phyloP scores from a whole-genome alignment of 37 sponge, comb jelly and placozoan genomes.

The Amphimedon queenslandica region DNA sequence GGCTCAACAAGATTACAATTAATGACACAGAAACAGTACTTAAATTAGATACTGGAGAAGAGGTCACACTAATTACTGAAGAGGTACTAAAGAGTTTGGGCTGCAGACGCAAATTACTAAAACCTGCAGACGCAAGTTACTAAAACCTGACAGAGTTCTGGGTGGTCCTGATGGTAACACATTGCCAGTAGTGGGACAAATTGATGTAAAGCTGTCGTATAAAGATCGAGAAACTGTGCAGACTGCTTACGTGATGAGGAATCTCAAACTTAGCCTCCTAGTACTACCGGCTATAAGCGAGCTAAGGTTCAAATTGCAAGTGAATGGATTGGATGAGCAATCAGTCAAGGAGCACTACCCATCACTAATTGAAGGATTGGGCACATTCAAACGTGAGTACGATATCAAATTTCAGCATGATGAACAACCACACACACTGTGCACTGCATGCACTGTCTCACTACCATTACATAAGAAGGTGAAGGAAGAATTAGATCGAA shows the following conservation, averaged over 20 bases:
- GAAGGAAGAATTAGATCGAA: background rate
- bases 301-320: background rate
- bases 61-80: no score
- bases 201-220: no score
- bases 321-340: background rate
- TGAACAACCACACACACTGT: no score
- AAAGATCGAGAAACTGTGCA: background rate
- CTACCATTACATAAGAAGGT: background rate
- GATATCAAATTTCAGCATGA: background rate
- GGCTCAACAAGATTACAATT: background rate
- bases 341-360: background rate
- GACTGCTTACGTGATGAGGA: background rate
- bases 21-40: no score
- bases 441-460: no score
- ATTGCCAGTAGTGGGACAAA: no score
- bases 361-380: background rate
- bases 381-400: background rate
- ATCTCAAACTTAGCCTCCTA: background rate
- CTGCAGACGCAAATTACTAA: no score
- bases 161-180: no score
- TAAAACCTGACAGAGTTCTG: no score
- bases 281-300: background rate
- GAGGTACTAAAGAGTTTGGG: no score
- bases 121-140: no score
- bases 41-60: no score